phyloP scores from a whole-genome alignment of 2,888 invertebrate species.

The Agonopterix arenella region DNA sequence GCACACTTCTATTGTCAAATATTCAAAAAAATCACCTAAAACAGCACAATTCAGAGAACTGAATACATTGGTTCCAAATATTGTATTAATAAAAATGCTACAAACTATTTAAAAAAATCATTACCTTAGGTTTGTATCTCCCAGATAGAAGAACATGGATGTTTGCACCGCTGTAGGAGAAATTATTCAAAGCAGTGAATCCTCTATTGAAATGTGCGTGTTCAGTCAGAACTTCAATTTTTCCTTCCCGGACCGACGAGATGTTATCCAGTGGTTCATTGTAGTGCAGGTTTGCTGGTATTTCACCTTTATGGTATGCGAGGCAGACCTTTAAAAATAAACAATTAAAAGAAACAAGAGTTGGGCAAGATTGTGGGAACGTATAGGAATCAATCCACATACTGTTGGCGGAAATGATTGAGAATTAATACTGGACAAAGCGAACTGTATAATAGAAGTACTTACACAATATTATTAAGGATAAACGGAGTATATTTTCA shows the following conservation, averaged over 20 bases:
- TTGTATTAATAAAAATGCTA: background rate
- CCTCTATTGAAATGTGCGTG: slow-evolving; percentile 28
- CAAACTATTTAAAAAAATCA: background rate
- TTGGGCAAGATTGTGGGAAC: no score
- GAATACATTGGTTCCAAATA: no score
- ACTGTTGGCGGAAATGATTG: no score
- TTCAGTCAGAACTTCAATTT: slow-evolving; percentile 30
- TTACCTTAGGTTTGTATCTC: slow-evolving; percentile 40
- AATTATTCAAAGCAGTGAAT: slow-evolving; percentile 35
- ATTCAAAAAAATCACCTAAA: no score
- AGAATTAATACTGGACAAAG: no score
- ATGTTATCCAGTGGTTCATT: slow-evolving; percentile 26
- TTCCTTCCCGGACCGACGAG: slow-evolving; percentile 24
- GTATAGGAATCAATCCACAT: no score
- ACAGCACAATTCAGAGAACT: background rate
- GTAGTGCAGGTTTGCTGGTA: slow-evolving; percentile 41
- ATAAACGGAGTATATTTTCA: no score
- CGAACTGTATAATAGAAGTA: no score
- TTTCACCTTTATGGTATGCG: slow-evolving; percentile 33
- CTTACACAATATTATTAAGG: no score
- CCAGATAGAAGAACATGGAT: slow-evolving; percentile 43
- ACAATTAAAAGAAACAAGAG: background rate
- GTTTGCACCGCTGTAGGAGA: slow-evolving; percentile 38
- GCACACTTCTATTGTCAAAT: no score
- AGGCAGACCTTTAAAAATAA: slow-evolving; percentile 29